Percentiles rank a stretch among this genome's conserved stretches.
Evolutionary conservation across 2,888 invertebrate genomes (phyloP).

Genomic region (Therioaphis trifolii): DNA sequence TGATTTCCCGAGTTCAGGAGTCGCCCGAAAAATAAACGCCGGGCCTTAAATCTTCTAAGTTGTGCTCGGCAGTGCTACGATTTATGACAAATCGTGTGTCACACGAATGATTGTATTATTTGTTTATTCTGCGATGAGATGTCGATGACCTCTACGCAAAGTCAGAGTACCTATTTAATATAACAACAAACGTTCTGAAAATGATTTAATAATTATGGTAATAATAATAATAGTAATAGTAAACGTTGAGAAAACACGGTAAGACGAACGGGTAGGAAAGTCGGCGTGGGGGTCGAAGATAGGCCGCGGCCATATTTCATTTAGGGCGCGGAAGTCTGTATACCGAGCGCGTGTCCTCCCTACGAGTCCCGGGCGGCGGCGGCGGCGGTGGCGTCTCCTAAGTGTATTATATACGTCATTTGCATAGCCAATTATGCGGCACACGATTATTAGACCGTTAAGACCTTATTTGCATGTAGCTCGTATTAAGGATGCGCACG

Average conservation of each 20-base stretch:
- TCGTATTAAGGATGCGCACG: slow-evolving; percentile 51
- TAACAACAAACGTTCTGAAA: no score
- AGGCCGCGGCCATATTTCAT: slow-evolving; percentile 42
- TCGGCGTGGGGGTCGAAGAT: neutral
- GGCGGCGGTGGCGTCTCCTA: slow-evolving; percentile 9
- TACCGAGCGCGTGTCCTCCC: neutral
- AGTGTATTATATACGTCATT: slow-evolving; percentile 58
- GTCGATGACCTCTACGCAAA: no score
- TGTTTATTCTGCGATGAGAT: no score
- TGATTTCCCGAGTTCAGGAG: no score
- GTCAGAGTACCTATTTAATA: no score
- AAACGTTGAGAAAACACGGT: neutral
- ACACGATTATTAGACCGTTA: slow-evolving; percentile 60
- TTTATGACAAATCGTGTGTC: no score
- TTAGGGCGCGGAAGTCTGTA: neutral
- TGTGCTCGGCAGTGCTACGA: no score
- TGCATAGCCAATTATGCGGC: slow-evolving; percentile 62
- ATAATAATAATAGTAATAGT: neutral
- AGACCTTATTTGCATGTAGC: slow-evolving; percentile 62
- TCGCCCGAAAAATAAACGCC: no score
- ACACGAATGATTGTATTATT: no score
- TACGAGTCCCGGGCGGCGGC: slow-evolving; percentile 1
- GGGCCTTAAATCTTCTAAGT: no score
- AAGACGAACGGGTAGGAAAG: neutral
- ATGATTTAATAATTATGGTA: no score